Percentiles rank a stretch among this genome's conserved stretches.
phyloP scores from a whole-genome alignment of 30 jellyfish, hydroid and myxozoan species.

The Aurelia sp. region DNA sequence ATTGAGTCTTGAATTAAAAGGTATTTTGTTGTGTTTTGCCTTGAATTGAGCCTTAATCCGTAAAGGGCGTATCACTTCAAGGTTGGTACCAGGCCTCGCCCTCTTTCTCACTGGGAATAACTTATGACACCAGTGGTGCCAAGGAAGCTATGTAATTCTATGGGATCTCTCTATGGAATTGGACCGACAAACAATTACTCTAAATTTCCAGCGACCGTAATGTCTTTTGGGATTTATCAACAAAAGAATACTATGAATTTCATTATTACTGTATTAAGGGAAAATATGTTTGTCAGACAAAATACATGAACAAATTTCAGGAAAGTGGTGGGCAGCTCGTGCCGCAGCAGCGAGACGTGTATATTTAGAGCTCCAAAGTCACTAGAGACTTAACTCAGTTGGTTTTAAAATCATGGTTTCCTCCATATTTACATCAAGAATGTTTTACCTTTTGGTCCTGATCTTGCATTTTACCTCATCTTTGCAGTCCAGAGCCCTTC shows the following conservation, averaged over 20 bases:
- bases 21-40: no score
- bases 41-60: conserved; percentile 14
- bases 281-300: conserved; percentile 27
- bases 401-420: background rate
- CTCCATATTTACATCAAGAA: background rate
- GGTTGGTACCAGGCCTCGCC: background rate
- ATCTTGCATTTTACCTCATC: conserved; percentile 29
- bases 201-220: conserved; percentile 47
- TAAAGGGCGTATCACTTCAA: background rate
- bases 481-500: conserved; percentile 51
- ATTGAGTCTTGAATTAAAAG: no score
- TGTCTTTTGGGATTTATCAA: conserved; percentile 68
- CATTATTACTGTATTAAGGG: conserved; percentile 24
- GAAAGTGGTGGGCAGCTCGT: conserved; percentile 26
- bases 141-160: conserved; percentile 39
- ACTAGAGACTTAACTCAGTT: conserved; percentile 35
- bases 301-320: conserved; percentile 29
- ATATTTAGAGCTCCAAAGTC: conserved; percentile 5
- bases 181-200: conserved; percentile 50
- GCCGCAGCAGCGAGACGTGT: conserved; percentile 7
- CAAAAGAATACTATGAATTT: conserved; percentile 56
- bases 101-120: conserved; percentile 23
- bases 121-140: conserved; percentile 39
- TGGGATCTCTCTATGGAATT: conserved; percentile 25
- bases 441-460: conserved; percentile 16